Conservation (phyloP, 2,113 vertebrate species). For the Paralichthys olivaceus region DNA sequence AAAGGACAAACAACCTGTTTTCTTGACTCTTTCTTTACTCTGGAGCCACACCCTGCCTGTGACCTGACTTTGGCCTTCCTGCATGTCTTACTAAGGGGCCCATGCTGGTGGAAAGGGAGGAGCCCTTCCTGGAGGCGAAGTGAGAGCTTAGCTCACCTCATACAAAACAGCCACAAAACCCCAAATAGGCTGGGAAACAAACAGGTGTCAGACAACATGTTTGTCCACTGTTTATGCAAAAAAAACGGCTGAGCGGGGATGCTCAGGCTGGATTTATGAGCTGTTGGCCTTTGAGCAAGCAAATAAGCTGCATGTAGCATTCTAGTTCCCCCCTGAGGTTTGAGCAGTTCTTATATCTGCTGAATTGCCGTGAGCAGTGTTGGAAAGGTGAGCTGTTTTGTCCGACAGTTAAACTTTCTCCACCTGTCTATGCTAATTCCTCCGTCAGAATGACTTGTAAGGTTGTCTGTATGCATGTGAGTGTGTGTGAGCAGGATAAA, state of each 20-base stretch:
- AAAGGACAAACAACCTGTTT: constrained; percentile 67
- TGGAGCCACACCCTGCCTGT: constrained; percentile 70
- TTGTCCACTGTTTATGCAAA: constrained; percentile 9
- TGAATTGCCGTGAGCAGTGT: constrained; percentile 2
- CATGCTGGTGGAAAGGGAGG: constrained; percentile 60
- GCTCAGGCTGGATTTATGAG: constrained; percentile 30
- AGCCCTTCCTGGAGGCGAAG: constrained; percentile 67
- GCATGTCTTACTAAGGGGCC: constrained; percentile 53
- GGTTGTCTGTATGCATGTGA: neutral
- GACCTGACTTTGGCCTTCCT: constrained; percentile 76
- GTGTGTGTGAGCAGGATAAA: constrained; percentile 25
- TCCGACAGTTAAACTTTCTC: constrained; percentile 8
- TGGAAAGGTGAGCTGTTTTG: constrained; percentile 5
- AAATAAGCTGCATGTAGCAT: constrained; percentile 19
- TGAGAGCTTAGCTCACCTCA: constrained; percentile 33
- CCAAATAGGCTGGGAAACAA: constrained; percentile 36
- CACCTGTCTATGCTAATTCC: constrained; percentile 6
- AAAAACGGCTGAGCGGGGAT: neutral
- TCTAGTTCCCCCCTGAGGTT: constrained; percentile 1
- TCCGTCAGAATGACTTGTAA: neutral
- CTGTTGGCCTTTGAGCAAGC: constrained; percentile 3
- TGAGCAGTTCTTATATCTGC: constrained; percentile 14
- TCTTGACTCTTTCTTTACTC: constrained; percentile 59
- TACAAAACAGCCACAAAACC: constrained; percentile 24
- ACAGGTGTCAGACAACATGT: constrained; percentile 70